phyloP scores from a whole-genome alignment of 2,797 vertebrate genomes.

The Ctenopoma multispine region DNA sequence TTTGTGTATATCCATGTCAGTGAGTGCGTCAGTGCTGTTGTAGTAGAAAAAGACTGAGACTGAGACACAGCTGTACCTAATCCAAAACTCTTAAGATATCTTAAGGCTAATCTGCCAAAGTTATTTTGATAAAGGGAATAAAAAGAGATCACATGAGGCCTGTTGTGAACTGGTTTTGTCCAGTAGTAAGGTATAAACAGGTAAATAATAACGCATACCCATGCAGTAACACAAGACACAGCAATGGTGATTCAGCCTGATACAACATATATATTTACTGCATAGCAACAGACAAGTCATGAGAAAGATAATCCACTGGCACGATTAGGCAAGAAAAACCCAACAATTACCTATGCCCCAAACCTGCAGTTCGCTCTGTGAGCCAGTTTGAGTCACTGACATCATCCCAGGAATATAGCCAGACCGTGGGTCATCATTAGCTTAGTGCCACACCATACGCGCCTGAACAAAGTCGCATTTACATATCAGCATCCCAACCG shows the following conservation, averaged over 20 bases:
- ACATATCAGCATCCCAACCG: slow-evolving; percentile 37
- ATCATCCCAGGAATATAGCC: slow-evolving; percentile 54
- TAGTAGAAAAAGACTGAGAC: not conserved
- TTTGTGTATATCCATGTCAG: not conserved
- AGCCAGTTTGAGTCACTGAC: slow-evolving; percentile 60
- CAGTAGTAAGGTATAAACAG: not conserved
- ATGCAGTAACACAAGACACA: slow-evolving; percentile 3
- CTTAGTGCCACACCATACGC: slow-evolving; percentile 29
- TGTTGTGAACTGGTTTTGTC: not conserved
- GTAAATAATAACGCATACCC: not conserved
- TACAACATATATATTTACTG: slow-evolving; percentile 27
- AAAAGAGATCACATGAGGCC: not conserved
- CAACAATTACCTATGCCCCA: slow-evolving; percentile 62
- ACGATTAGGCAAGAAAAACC: slow-evolving; percentile 63
- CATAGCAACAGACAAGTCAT: slow-evolving; percentile 43
- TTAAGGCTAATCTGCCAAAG: not conserved
- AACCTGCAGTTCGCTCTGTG: slow-evolving; percentile 43
- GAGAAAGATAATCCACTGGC: slow-evolving; percentile 56
- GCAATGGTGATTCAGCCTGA: not conserved
- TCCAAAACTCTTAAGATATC: slow-evolving; percentile 8
- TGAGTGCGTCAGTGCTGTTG: not conserved
- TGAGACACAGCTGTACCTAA: not conserved
- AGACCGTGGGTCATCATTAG: slow-evolving; percentile 46
- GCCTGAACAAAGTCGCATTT: slow-evolving; percentile 25
- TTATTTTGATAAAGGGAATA: slow-evolving; percentile 7